Base-by-base conservation (phyloP, 2,888 invertebrate species). In the Philereme vetulata region DNA sequence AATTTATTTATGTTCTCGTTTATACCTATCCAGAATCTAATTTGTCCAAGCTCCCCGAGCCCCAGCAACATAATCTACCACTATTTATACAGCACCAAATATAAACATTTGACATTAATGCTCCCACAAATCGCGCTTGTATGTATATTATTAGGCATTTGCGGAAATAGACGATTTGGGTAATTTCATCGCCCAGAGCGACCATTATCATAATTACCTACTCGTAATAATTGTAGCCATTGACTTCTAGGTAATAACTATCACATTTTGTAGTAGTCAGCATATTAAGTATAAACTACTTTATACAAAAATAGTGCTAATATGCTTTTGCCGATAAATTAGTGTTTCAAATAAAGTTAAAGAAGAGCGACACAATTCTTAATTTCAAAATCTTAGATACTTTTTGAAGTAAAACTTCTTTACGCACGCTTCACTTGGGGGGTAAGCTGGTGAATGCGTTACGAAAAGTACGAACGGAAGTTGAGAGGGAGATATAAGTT, bases 71-170 rank as follows among this genome's bases (percentile, higher is more conserved):
- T 86, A 86, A 89, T 87, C 82, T 71, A 74, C 68, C 71, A 82
- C 81, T 88, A 86, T 89, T 88, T 88, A 88, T 85, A 84, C 73
- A 67, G 65, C 58, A 71, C 82, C 80, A 85, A 86, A 86, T 86
- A 86, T 85, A 86, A 81, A 82, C 83, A 78, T 81, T 82, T 77
- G 75, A 81, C 78, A 85, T 85, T 83, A 86, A 84, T 76, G 76
- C 71, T 67, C 68, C 64, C 65, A 74, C 75, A 76, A 80, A 80
- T 77, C 75, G 77, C 75, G 71, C 59, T 68, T 71, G 70, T 72
- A 64, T 67, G 65, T 70, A 72, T 76, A 64, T 68, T 71, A 71
- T 68, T 65, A 65, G 62, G 56, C 50, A 40, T 58, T 70, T 74
- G 67, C 76, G 79, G 79, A 80, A 82, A 75, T 79, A 72, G 75